These are phyloP conservation scores for Callaeas wilsoni DNA, from an alignment of 2,113 vertebrate genomes.

Conservation along the genomic window DNA sequence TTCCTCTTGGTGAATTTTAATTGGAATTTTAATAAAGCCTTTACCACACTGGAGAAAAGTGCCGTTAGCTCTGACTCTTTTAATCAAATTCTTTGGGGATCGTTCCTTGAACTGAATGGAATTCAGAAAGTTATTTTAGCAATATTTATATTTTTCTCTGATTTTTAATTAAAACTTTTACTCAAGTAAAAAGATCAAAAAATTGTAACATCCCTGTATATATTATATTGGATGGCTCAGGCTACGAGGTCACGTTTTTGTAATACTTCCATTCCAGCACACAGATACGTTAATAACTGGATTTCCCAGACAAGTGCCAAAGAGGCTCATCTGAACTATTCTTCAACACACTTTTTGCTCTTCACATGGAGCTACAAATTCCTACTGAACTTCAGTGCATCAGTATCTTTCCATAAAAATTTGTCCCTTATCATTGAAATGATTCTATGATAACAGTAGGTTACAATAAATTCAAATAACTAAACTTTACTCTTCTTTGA, in stretches of 20 bases:
- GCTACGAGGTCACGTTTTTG: not conserved
- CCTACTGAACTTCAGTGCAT: not conserved
- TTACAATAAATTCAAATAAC: not conserved
- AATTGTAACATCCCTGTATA: not conserved
- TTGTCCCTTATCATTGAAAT: not conserved
- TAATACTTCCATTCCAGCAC: not conserved
- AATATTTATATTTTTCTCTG: not conserved
- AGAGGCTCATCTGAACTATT: not conserved
- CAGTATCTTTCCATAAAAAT: not conserved
- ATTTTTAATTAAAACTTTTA: not conserved
- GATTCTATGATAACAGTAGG: not conserved
- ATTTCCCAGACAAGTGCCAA: not conserved
- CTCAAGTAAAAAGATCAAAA: not conserved
- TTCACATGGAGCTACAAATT: not conserved
- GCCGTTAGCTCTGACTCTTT: not conserved
- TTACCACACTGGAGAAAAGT: not conserved
- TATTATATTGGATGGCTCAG: not conserved
- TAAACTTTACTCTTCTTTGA: not conserved
- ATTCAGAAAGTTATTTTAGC: not conserved
- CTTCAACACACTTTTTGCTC: not conserved
- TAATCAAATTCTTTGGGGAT: not conserved
- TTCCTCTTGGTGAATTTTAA: conserved; percentile 1
- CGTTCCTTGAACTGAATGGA: not conserved
- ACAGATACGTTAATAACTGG: not conserved
- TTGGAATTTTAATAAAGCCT: conserved; percentile 31